A percentile compares a stretch with the other conserved stretches of the same genome.
phyloP scores from a whole-genome alignment of 2,113 vertebrate genomes.

The Podarcis raffonei region DNA sequence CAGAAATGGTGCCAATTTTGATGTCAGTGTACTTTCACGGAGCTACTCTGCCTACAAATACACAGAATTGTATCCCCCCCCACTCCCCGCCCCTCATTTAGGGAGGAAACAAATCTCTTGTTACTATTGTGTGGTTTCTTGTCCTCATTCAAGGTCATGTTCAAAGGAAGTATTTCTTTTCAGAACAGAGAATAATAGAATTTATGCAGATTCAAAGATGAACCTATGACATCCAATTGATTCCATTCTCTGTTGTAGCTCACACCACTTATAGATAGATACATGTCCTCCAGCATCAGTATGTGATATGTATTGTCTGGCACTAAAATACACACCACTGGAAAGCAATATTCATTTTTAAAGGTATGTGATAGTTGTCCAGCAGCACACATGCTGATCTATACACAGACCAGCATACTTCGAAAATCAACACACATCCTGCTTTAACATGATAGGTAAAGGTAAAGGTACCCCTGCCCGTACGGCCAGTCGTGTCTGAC shows the following conservation, averaged over 20 bases:
- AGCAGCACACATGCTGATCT: background rate
- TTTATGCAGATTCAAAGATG: background rate
- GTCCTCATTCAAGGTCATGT: background rate
- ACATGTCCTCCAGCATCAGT: background rate
- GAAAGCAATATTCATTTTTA: background rate
- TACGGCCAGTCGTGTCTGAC: too few species aligned
- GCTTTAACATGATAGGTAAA: background rate
- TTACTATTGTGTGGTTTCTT: background rate
- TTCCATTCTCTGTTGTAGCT: background rate
- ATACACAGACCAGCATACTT: background rate
- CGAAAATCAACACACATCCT: background rate
- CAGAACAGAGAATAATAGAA: conserved; percentile 3
- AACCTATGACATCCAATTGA: background rate
- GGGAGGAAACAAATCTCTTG: background rate
- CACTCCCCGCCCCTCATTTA: too few species aligned
- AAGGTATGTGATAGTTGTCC: background rate
- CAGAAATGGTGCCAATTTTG: conserved; percentile 26
- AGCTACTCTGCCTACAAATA: conserved; percentile 20
- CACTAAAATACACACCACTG: background rate
- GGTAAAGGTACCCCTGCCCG: too few species aligned
- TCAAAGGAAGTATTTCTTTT: background rate
- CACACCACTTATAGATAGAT: background rate
- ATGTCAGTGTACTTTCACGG: background rate
- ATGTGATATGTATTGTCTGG: background rate
- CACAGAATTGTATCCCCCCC: background rate